A percentile compares a stretch with the other conserved stretches of the same genome.
Conservation (phyloP, 2,113 vertebrate genomes). For the Macrotis lagotis region DNA sequence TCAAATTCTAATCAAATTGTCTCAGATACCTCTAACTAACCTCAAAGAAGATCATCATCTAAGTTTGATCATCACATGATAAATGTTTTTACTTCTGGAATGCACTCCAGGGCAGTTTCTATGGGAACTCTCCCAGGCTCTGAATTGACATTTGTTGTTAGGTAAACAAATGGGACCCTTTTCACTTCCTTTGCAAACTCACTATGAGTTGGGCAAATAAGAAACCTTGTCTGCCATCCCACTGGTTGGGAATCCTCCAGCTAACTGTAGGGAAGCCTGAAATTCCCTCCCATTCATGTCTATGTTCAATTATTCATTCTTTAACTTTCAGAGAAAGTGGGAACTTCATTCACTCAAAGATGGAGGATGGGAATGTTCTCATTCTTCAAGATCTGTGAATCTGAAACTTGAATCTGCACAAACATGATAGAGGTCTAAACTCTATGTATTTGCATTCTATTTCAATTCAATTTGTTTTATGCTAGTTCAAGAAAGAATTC, state of each 20-base stretch:
- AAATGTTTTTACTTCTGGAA: background rate
- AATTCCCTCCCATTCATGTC: background rate
- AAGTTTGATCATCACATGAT: too few relatives aligned
- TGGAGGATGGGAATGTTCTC: background rate
- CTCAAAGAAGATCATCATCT: too few relatives aligned
- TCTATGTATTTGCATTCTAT: background rate
- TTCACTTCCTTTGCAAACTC: too few relatives aligned
- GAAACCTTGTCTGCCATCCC: background rate
- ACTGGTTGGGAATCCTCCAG: background rate
- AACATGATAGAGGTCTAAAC: background rate
- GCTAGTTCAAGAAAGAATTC: background rate
- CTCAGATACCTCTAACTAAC: too few relatives aligned
- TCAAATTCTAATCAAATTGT: too few relatives aligned
- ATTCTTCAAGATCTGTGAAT: background rate
- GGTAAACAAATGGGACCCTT: background rate
- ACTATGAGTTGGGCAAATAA: background rate
- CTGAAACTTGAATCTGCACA: background rate
- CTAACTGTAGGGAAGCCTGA: background rate
- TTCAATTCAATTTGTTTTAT: background rate
- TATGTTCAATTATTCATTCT: background rate
- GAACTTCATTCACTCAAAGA: background rate
- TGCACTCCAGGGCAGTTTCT: background rate
- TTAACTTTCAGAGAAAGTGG: background rate
- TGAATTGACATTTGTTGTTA: too few relatives aligned
- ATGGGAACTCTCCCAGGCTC: too few relatives aligned